Conservation (phyloP, 1,140 invertebrate genomes). For the Vollenhovia emeryi region DNA sequence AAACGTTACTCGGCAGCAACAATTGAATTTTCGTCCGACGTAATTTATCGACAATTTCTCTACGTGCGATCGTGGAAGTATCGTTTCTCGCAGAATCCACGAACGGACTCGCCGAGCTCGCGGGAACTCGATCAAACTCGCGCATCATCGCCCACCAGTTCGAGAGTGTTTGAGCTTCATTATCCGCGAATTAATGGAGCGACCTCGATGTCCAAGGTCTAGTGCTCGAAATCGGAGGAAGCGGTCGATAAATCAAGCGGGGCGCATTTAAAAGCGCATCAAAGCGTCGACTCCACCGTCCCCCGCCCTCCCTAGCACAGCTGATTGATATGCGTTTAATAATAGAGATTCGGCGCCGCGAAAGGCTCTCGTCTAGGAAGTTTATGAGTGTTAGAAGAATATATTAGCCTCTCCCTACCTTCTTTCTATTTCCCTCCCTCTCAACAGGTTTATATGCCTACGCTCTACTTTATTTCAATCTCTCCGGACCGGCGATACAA, state of each 20-base stretch:
- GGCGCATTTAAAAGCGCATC: constrained; percentile 83
- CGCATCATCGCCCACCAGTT: not conserved
- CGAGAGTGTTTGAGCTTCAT: constrained; percentile 44
- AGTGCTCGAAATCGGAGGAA: constrained; percentile 65
- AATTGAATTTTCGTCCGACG: constrained; percentile 1
- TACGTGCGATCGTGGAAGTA: not conserved
- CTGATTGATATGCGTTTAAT: constrained; percentile 85
- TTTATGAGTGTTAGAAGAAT: constrained; percentile 65
- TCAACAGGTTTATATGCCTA: not conserved
- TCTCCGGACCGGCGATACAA: not conserved
- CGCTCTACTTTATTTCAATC: not conserved
- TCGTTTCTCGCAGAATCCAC: not conserved
- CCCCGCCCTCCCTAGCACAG: not conserved
- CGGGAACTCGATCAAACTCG: not conserved
- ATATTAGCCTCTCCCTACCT: constrained; percentile 1
- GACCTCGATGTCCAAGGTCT: constrained; percentile 65
- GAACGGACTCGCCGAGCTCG: not conserved
- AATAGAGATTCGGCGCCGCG: constrained; percentile 81
- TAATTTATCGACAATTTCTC: not conserved
- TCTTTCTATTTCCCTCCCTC: not conserved
- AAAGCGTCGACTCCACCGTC: constrained; percentile 53
- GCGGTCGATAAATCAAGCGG: constrained; percentile 81
- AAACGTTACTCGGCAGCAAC: constrained; percentile 23
- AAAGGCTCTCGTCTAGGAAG: constrained; percentile 78
- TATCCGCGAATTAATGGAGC: constrained; percentile 62